Conservation (phyloP, 1,140 invertebrate species). For the Drosophila sp. region DNA sequence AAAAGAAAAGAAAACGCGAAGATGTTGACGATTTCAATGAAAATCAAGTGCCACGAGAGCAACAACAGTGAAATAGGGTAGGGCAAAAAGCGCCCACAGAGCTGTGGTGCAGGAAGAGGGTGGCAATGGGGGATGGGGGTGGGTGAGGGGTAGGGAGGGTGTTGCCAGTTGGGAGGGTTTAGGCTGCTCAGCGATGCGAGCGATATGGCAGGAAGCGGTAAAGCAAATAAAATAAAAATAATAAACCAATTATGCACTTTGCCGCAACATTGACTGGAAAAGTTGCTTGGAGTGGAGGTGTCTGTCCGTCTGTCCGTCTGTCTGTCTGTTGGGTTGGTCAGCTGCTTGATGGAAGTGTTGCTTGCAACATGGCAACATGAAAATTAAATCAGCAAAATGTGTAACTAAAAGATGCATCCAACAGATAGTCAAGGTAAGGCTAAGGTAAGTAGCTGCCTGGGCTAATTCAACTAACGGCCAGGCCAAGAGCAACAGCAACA, state of each 20-base stretch:
- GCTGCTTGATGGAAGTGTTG: conserved; percentile 62
- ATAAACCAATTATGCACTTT: conserved; percentile 84
- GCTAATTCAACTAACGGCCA: conserved; percentile 77
- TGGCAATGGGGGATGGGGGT: neutral
- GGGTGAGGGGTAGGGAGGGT: neutral
- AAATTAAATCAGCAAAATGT: conserved; percentile 82
- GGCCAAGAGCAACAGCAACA: conserved; percentile 15
- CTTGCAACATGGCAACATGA: conserved; percentile 57
- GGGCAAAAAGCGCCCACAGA: conserved; percentile 57
- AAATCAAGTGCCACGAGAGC: conserved; percentile 76
- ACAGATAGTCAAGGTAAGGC: conserved; percentile 64
- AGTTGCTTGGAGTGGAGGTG: neutral
- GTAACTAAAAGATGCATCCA: conserved; percentile 73
- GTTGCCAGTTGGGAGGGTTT: conserved; percentile 25
- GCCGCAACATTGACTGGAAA: conserved; percentile 78
- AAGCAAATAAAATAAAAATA: conserved; percentile 75
- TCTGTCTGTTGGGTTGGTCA: conserved; percentile 51
- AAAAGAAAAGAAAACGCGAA: conserved; percentile 14
- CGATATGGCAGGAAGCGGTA: conserved; percentile 80
- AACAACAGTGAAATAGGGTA: conserved; percentile 55
- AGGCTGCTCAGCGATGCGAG: conserved; percentile 73
- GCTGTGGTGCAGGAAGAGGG: conserved; percentile 2
- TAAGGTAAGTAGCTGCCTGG: conserved; percentile 63
- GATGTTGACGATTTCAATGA: conserved; percentile 64
- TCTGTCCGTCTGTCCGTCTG: too few relatives aligned